Conservation (phyloP, 2,888 invertebrate species). For the Luperina nickerlii region DNA sequence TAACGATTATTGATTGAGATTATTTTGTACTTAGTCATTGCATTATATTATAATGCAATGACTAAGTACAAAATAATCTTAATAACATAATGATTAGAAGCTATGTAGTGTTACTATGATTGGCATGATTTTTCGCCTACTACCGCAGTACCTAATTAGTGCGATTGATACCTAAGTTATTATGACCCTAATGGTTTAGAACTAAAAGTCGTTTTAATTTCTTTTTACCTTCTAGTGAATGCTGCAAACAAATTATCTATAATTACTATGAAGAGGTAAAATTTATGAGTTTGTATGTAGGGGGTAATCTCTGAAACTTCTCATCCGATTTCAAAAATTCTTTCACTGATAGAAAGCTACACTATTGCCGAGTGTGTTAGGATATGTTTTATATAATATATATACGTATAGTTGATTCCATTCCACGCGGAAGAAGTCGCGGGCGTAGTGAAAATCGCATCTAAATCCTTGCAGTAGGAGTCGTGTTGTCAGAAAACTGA, state of each 20-base stretch:
- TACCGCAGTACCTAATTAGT: neutral
- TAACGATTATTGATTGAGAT: no score
- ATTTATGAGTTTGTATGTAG: neutral
- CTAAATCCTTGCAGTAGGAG: neutral
- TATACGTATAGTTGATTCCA: neutral
- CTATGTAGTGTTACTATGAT: slow-evolving; percentile 8
- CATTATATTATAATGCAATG: slow-evolving; percentile 20
- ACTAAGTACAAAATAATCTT: slow-evolving; percentile 32
- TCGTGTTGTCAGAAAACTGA: neutral
- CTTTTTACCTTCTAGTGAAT: neutral
- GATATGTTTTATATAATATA: neutral
- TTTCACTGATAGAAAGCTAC: neutral
- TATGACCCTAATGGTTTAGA: neutral
- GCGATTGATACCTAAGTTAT: neutral
- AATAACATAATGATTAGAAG: slow-evolving; percentile 25
- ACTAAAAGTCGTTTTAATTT: slow-evolving; percentile 8
- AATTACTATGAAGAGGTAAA: neutral
- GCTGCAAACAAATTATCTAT: neutral
- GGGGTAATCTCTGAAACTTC: neutral
- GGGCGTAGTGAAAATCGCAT: neutral
- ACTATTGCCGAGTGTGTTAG: neutral
- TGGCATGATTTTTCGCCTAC: slow-evolving; percentile 8
- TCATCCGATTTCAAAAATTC: neutral
- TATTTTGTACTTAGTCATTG: no score
- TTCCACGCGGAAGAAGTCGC: neutral